Evolutionary conservation across 2,888 invertebrate genomes (phyloP).

Genomic region (Cylindroiulus punctatus): DNA sequence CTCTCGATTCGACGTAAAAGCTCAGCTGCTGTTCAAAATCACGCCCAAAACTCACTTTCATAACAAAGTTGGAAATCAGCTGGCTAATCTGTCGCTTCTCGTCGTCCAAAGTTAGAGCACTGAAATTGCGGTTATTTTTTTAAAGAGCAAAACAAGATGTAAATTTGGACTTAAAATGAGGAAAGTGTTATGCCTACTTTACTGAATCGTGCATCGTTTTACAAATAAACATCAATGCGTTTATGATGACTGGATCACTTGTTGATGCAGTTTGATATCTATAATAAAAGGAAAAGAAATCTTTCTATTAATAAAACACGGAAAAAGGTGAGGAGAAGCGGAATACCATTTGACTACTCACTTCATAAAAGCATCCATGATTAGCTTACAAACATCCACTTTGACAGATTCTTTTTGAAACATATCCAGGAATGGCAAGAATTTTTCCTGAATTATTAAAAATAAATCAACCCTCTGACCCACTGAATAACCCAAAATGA

Average conservation of each 20-base stretch:
- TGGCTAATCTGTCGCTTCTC: slow-evolving; percentile 87
- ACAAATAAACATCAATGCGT: slow-evolving; percentile 87
- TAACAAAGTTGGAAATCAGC: slow-evolving; percentile 82
- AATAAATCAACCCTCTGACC: neutral
- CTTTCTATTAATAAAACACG: neutral
- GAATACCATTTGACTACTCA: slow-evolving; percentile 47
- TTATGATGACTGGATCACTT: slow-evolving; percentile 86
- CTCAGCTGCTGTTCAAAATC: slow-evolving; percentile 91
- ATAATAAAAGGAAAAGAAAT: slow-evolving; percentile 53
- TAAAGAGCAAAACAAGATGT: too few relatives aligned
- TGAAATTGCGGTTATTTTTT: too few relatives aligned
- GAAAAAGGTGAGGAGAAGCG: neutral
- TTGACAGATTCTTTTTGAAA: slow-evolving; percentile 86
- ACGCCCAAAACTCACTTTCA: slow-evolving; percentile 81
- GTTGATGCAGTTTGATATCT: slow-evolving; percentile 70
- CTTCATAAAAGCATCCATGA: slow-evolving; percentile 70
- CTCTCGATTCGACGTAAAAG: slow-evolving; percentile 93
- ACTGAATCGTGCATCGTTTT: slow-evolving; percentile 92
- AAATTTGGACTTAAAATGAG: too few relatives aligned
- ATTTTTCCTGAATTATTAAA: slow-evolving; percentile 77
- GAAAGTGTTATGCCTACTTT: slow-evolving; percentile 71
- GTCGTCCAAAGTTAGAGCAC: slow-evolving; percentile 90
- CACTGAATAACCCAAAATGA: neutral
- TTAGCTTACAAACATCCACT: slow-evolving; percentile 84
- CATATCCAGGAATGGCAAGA: slow-evolving; percentile 88